These are phyloP conservation scores for Coreoperca whiteheadi DNA, from an alignment of 2,113 vertebrate genomes.

Conservation along the genomic window DNA sequence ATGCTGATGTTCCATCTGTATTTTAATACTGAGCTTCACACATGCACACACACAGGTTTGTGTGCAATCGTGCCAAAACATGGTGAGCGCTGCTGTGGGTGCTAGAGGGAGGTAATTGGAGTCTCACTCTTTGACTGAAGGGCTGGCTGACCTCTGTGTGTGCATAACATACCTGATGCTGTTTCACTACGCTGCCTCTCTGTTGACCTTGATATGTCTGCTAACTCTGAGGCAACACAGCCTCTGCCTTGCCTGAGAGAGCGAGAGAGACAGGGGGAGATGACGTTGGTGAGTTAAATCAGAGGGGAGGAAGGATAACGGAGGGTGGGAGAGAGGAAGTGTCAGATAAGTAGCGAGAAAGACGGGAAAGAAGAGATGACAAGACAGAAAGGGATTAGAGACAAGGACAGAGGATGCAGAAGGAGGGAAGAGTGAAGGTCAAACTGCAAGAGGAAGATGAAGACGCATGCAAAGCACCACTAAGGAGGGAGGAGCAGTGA, in stretches of 20 bases:
- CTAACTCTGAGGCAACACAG: conserved; percentile 31
- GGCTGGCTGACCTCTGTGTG: conserved; percentile 57
- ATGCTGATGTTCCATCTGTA: conserved; percentile 47
- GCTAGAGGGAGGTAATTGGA: conserved; percentile 31
- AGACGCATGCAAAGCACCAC: conserved; percentile 1
- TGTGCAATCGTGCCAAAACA: background rate
- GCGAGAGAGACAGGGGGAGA: background rate
- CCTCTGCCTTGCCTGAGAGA: conserved; percentile 22
- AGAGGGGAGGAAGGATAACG: conserved; percentile 46
- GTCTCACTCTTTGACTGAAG: conserved; percentile 41
- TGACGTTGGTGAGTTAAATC: conserved; percentile 57
- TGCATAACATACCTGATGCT: conserved; percentile 66
- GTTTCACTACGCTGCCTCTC: conserved; percentile 49
- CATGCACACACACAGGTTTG: conserved; percentile 11
- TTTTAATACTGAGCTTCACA: conserved; percentile 6
- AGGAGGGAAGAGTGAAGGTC: conserved; percentile 57
- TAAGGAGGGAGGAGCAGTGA: conserved; percentile 41
- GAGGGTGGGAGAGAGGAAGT: conserved; percentile 28
- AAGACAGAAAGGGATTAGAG: conserved; percentile 48
- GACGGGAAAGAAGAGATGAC: conserved; percentile 17
- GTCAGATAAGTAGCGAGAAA: conserved; percentile 42
- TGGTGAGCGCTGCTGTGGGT: conserved; percentile 2
- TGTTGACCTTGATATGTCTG: conserved; percentile 70
- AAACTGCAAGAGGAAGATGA: conserved; percentile 37
- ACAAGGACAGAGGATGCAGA: conserved; percentile 19